These are phyloP conservation scores for Oreotrochilus melanogaster DNA, from an alignment of 2,113 vertebrate species.

Conservation along the genomic window DNA sequence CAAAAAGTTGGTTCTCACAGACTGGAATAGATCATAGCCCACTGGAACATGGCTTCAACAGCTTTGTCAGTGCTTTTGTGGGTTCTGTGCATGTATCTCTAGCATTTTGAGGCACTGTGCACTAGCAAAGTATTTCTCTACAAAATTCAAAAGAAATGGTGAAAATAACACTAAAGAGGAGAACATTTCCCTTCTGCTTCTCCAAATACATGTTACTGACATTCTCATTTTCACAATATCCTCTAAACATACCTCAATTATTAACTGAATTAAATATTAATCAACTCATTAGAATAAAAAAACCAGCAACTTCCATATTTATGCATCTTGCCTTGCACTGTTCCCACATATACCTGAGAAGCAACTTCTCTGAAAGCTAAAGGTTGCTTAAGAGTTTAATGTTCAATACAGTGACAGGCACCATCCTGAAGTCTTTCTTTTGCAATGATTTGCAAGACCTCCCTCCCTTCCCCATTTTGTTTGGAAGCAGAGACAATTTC, in stretches of 20 bases:
- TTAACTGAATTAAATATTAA: constrained; percentile 17
- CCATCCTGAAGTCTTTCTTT: neutral
- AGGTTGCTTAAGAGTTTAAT: neutral
- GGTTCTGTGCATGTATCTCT: neutral
- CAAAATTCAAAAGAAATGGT: neutral
- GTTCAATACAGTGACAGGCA: fast-evolving
- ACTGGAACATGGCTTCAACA: neutral
- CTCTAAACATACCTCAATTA: neutral
- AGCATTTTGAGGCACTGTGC: neutral
- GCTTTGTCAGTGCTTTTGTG: neutral
- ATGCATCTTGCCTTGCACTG: neutral
- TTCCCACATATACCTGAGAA: neutral
- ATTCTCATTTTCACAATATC: neutral
- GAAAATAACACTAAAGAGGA: neutral
- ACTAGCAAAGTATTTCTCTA: neutral
- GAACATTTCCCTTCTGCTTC: neutral
- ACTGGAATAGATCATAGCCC: neutral
- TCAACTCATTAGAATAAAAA: neutral
- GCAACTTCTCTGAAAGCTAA: neutral
- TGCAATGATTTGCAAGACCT: neutral
- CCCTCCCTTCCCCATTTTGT: neutral
- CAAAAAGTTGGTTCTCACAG: neutral
- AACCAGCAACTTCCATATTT: neutral
- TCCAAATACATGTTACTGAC: neutral
- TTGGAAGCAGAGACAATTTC: neutral